Evolutionary conservation across 2,797 vertebrate species (phyloP).

Genomic region (Choloepus didactylus): DNA sequence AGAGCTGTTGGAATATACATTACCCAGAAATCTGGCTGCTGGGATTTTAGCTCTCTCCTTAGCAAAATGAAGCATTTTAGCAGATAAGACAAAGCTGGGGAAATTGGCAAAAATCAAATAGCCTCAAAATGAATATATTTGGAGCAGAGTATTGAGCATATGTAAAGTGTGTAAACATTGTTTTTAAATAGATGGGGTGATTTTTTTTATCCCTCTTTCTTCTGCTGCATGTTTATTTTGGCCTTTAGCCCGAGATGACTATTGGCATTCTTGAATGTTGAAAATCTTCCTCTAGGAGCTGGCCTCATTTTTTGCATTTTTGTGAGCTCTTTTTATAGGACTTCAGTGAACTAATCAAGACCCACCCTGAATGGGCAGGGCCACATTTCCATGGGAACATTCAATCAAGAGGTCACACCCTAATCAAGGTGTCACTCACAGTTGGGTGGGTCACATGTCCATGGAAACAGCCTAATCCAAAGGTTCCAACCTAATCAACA

Average conservation of each 20-base stretch:
- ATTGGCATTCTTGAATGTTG: constrained; percentile 73
- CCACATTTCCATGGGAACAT: too few relatives aligned
- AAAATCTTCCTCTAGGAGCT: constrained; percentile 71
- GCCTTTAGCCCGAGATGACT: constrained; percentile 72
- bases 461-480: too few relatives aligned
- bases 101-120: constrained; percentile 73
- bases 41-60: constrained; percentile 43
- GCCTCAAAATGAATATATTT: constrained; percentile 73
- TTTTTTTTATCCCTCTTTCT: neutral
- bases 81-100: constrained; percentile 70
- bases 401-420: too few relatives aligned
- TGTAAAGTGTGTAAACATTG: constrained; percentile 57
- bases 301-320: constrained; percentile 52
- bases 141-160: constrained; percentile 73
- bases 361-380: too few relatives aligned
- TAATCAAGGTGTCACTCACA: too few relatives aligned
- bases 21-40: constrained; percentile 35
- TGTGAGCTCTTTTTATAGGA: neutral
- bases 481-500: too few relatives aligned
- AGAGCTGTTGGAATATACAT: neutral
- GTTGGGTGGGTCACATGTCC: too few relatives aligned
- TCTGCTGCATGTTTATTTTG: constrained; percentile 80
- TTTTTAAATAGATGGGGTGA: constrained; percentile 67
- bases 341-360: too few relatives aligned
- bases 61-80: constrained; percentile 67